phyloP scores from a whole-genome alignment of 2,888 invertebrate species.

The Cephonodes hylas region DNA sequence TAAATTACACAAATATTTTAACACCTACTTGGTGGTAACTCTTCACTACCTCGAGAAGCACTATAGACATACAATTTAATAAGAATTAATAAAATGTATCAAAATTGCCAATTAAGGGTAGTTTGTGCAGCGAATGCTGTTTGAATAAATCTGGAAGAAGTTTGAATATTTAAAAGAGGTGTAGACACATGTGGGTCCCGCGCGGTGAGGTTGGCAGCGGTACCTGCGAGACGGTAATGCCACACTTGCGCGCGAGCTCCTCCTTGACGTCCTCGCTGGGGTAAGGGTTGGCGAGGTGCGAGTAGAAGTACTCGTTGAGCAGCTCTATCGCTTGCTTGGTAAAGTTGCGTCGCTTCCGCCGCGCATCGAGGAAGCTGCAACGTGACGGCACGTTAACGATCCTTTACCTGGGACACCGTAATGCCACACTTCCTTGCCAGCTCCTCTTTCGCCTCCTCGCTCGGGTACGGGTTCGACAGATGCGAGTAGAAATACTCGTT shows the following conservation, averaged over 20 bases:
- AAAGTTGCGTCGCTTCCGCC: conserved; percentile 94
- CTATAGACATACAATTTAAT: too few species aligned
- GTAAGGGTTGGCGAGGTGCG: conserved; percentile 98
- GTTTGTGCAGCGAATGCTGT: too few species aligned
- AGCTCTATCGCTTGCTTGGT: conserved; percentile 98
- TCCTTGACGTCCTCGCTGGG: conserved; percentile 99
- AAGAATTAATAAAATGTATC: too few species aligned
- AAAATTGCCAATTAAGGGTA: too few species aligned
- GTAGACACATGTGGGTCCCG: too few species aligned
- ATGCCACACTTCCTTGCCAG: conserved; percentile 99
- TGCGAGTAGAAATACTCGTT: conserved; percentile 99
- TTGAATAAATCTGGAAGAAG: too few species aligned
- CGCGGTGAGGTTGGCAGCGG: too few species aligned
- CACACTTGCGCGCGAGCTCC: conserved; percentile 96
- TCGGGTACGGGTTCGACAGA: conserved; percentile 99
- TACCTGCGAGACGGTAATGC: conserved; percentile 96
- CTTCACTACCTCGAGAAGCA: too few species aligned
- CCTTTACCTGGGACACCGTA: conserved; percentile 93
- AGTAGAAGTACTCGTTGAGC: conserved; percentile 98
- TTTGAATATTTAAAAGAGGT: too few species aligned
- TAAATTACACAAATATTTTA: too few species aligned
- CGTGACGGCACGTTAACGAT: background rate
- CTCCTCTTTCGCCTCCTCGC: conserved; percentile 99
- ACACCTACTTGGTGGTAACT: too few species aligned
- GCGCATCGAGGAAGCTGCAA: conserved; percentile 82